Evolutionary conservation across 2,888 invertebrate species (phyloP), one percentile per base, ranked within the genome.

Genomic region (Amphipyra tragopoginis): DNA sequence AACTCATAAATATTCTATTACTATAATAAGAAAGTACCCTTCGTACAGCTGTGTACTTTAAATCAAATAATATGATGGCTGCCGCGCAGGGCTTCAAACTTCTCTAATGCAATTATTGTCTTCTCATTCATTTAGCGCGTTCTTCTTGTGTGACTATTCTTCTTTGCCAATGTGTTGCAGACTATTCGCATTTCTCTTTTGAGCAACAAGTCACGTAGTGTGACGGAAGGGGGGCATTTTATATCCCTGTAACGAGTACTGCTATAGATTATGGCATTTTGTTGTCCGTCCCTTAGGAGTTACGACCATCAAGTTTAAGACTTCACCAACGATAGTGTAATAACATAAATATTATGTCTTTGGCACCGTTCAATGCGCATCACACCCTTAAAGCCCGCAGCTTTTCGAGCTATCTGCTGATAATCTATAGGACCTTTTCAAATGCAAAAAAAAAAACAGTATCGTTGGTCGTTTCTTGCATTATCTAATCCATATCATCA

Each of bases 251-350:
- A 52, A 58, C 48, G 29, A 43, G 29, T 45, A 36, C 10, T 15
- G 62, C 38, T 21, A 10, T 34, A 39, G 36, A 58, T 52, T 53
- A 61, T 70, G 75, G 65, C 62, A 69, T 65, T 77, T 63, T 14
- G 38, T 14, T 49, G 50, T 21, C 53, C 14, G 49, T 60, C 64
- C 56, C 48, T 11, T 0, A 52, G 50, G 54, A 56, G 21, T 40
- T 42, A 58, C 52, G 48, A 40, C 51, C 50, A 60, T 51, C 38
- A 43, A 49, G 29, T 69, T 69, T 43, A 69, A 55, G 47, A 65
- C 47, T 45, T 40, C 42, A 36, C 13, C 40, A 51, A 45, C 29
- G 40, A 36, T 39, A 33, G 50, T 53, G 48, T 52, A 44, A 55
- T 21, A 44, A 74, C 53, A 14, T 15, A 48, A 44, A 68, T 38